Conservation (phyloP, 2,888 invertebrate species). For the Polyommatus icarus region DNA sequence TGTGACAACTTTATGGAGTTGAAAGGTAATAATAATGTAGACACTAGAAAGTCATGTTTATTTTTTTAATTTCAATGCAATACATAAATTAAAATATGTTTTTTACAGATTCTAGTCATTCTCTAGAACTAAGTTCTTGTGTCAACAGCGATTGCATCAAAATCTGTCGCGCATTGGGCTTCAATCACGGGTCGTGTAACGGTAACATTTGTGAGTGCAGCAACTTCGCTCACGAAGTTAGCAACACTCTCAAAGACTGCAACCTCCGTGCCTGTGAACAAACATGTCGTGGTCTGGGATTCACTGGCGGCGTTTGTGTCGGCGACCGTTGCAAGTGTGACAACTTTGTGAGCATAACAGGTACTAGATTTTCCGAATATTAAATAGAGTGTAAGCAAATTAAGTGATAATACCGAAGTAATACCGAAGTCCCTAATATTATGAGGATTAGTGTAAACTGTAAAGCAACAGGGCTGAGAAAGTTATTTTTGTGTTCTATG, state of each 20-base stretch:
- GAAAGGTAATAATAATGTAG: conserved; percentile 12
- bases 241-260: conserved; percentile 32
- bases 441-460: too few relatives aligned
- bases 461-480: too few relatives aligned
- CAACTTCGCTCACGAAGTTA: background rate
- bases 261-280: conserved; percentile 47
- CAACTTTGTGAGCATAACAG: conserved; percentile 33
- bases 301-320: conserved; percentile 45
- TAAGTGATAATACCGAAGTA: background rate
- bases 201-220: background rate
- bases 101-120: background rate
- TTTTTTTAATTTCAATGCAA: background rate
- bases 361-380: background rate
- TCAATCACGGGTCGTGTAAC: background rate
- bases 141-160: background rate
- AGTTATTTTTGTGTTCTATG: too few relatives aligned
- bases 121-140: background rate
- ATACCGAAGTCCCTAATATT: background rate
- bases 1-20: conserved; percentile 42
- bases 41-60: too few relatives aligned
- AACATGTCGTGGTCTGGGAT: conserved; percentile 48
- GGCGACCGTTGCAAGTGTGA: conserved; percentile 44
- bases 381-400: background rate
- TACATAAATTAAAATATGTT: background rate
- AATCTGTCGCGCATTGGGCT: background rate